Evolutionary conservation across 2,113 vertebrate genomes (phyloP), one percentile per base, ranked within the genome.

Genomic region (Pampusana beccarii): DNA sequence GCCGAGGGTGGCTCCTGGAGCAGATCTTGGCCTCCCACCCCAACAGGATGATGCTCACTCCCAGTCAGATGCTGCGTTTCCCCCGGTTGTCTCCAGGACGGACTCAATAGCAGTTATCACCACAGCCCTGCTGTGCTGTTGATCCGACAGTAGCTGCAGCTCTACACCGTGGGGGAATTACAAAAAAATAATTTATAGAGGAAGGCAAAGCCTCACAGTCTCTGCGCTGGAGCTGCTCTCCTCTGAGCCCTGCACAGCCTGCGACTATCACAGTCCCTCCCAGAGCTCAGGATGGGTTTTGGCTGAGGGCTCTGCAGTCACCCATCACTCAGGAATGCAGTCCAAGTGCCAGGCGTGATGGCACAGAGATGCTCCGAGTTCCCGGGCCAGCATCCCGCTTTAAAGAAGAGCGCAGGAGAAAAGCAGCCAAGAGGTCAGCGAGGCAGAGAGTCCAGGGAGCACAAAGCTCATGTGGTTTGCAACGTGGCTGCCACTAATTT

Each of bases 21-120:
- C 70, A 56, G 54, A 10, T 25, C 26, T 26, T 4, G 34, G 48
- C n/a, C 33, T 57, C 50, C n/a, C 26, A 19, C 13, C 38, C 13
- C 0, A 0, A 29, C 44, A 10, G 60, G 57, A 51, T 1, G 11
- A 17, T 46, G 78, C 51, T 80, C 1, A 0, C 4, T 69, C 60
- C 28, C 42, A 5, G 42, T 40, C 93, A 81, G 34, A 44, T 1
- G 1, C 5, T 14, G 62, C 20, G 1, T 44, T 65, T 77, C 64
- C 51, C 64, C 0, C 0, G 5, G 9, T 9, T 33, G 74, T 64
- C 31, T 54, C 72, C 36, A 14, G 56, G 16, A 58, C 26, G 1
- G 11, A 5, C 44, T 60, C 1, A 1, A 16, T 6, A 54, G 33
- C 54, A 4, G 60, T 14, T 60, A 38, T 17, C 5, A 0, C 40